Conservation (phyloP, 1,140 invertebrate genomes). For the Latrodectus geometricus region DNA sequence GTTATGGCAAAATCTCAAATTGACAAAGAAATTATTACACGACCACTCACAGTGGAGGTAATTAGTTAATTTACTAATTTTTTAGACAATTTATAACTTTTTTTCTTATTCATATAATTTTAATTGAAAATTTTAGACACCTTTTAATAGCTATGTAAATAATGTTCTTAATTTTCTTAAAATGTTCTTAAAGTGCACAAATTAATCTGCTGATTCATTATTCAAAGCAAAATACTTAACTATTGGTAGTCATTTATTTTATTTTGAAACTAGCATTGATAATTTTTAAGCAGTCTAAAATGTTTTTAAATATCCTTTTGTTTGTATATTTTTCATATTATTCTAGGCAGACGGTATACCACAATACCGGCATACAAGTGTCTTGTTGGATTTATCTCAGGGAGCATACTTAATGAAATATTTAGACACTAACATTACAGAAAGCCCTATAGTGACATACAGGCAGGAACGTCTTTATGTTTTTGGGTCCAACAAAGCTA, state of each 20-base stretch:
- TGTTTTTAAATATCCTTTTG: too few relatives aligned
- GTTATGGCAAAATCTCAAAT: slow-evolving; percentile 87
- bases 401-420: slow-evolving; percentile 93
- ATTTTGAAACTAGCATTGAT: too few relatives aligned
- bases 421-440: slow-evolving; percentile 93
- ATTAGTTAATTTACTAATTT: slow-evolving; percentile 39
- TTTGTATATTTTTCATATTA: too few relatives aligned
- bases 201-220: too few relatives aligned
- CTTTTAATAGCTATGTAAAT: too few relatives aligned
- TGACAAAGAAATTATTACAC: slow-evolving; percentile 81
- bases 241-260: too few relatives aligned
- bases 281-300: too few relatives aligned
- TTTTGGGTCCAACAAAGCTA: slow-evolving; percentile 90
- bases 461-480: slow-evolving; percentile 90
- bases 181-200: too few relatives aligned
- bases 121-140: too few relatives aligned
- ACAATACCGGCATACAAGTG: slow-evolving; percentile 90
- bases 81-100: too few relatives aligned
- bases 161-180: too few relatives aligned
- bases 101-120: background rate
- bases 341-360: slow-evolving; percentile 89
- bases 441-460: slow-evolving; percentile 90
- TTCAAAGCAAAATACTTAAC: too few relatives aligned
- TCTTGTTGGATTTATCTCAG: slow-evolving; percentile 91
- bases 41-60: slow-evolving; percentile 82